Conservation (phyloP, 2,113 vertebrate genomes). For the Eleginops maclovinus region DNA sequence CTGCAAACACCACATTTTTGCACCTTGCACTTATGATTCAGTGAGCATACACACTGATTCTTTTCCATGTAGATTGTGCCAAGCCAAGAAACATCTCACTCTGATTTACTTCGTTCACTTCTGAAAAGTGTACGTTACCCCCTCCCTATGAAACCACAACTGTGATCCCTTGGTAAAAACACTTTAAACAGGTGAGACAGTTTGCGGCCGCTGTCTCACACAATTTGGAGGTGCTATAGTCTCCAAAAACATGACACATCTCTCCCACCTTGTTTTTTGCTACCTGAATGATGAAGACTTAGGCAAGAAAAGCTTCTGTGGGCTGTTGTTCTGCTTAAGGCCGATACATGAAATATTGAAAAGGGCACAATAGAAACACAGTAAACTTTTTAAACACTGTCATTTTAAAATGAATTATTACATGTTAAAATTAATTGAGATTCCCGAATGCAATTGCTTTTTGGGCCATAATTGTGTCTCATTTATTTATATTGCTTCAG, state of each 20-base stretch:
- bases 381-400: not conserved
- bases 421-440: not conserved
- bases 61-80: slow-evolving; percentile 26
- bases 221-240: slow-evolving; percentile 38
- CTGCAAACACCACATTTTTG: slow-evolving; percentile 5
- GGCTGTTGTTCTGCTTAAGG: not conserved
- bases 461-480: not conserved
- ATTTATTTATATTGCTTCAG: not conserved
- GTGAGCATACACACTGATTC: slow-evolving; percentile 13
- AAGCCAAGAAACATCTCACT: slow-evolving; percentile 29
- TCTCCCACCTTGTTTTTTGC: slow-evolving; percentile 5
- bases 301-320: too few species aligned
- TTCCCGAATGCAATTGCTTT: not conserved
- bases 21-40: not conserved
- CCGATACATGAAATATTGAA: not conserved
- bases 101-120: slow-evolving; percentile 27
- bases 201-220: slow-evolving; percentile 28
- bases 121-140: slow-evolving; percentile 15
- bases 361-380: slow-evolving; percentile 12
- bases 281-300: not conserved
- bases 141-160: slow-evolving; percentile 28
- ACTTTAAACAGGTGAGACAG: slow-evolving; percentile 27
- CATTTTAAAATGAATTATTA: not conserved
- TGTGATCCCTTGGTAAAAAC: slow-evolving; percentile 29
- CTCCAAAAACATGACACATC: slow-evolving; percentile 6